Evolutionary conservation across 1,140 invertebrate genomes (phyloP).

Genomic region (Drosophila nasuta): DNA sequence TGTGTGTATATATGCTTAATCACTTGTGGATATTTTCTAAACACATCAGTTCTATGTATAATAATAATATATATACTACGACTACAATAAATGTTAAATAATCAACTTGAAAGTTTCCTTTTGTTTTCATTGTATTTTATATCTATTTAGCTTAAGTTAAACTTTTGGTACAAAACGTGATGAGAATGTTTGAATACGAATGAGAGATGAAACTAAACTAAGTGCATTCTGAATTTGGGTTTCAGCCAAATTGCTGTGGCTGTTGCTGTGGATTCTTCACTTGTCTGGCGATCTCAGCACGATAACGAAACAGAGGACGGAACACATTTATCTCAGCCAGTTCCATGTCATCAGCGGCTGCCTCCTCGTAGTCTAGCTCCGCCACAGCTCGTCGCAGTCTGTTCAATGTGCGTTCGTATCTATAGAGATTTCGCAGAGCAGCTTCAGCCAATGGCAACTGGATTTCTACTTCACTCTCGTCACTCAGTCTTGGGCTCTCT

Average conservation of each 20-base stretch:
- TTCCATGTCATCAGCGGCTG: slow-evolving; percentile 71
- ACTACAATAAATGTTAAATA: slow-evolving; percentile 70
- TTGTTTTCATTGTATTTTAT: slow-evolving; percentile 34
- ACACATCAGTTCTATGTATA: slow-evolving; percentile 38
- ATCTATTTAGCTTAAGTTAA: slow-evolving; percentile 35
- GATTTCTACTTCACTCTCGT: slow-evolving; percentile 9
- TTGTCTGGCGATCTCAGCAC: slow-evolving; percentile 60
- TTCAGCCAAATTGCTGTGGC: slow-evolving; percentile 55
- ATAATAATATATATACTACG: slow-evolving; percentile 8
- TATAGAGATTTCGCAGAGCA: slow-evolving; percentile 43
- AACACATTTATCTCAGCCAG: slow-evolving; percentile 80
- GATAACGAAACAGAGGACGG: slow-evolving; percentile 77
- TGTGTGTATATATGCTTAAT: slow-evolving; percentile 64
- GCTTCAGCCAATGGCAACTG: slow-evolving; percentile 1
- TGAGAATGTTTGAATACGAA: slow-evolving; percentile 1
- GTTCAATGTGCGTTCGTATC: slow-evolving; percentile 43
- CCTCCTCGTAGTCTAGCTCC: slow-evolving; percentile 63
- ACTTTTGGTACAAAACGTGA: slow-evolving; percentile 39
- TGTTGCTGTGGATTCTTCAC: slow-evolving; percentile 50
- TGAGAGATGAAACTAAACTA: slow-evolving; percentile 23
- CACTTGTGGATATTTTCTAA: slow-evolving; percentile 56
- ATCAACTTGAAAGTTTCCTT: slow-evolving; percentile 23
- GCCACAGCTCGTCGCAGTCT: slow-evolving; percentile 60
- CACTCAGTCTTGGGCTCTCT: slow-evolving; percentile 49
- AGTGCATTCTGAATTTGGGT: neutral